phyloP scores from a whole-genome alignment of 2,113 vertebrate genomes.

The Apistogramma diplotaenia region DNA sequence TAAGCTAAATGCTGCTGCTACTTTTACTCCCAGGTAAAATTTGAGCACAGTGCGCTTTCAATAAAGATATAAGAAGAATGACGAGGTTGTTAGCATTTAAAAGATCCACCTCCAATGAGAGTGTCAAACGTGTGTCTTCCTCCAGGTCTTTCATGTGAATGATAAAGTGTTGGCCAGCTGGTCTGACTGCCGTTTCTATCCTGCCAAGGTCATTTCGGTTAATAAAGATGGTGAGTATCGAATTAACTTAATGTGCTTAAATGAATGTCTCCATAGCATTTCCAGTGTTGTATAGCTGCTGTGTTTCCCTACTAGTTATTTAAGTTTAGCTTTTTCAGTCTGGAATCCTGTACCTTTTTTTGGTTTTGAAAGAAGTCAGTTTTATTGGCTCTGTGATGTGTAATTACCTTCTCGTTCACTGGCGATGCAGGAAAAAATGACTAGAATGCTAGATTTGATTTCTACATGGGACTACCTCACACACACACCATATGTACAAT shows the following conservation, averaged over 20 bases:
- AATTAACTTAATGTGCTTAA: background rate
- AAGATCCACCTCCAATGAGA: background rate
- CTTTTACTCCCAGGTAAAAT: background rate
- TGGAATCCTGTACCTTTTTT: background rate
- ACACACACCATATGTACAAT: background rate
- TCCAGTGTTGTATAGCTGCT: background rate
- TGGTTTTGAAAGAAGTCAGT: background rate
- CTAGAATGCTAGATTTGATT: background rate
- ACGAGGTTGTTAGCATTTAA: background rate
- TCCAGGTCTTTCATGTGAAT: constrained; percentile 90
- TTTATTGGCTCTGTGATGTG: background rate
- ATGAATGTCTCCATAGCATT: background rate
- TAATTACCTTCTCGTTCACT: background rate
- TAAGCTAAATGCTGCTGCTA: background rate
- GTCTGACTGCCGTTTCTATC: constrained; percentile 98
- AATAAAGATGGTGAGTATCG: constrained; percentile 91
- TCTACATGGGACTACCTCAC: background rate
- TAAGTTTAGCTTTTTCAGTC: background rate
- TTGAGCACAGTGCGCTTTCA: background rate
- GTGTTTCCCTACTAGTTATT: background rate
- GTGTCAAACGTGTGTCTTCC: background rate
- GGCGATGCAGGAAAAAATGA: background rate
- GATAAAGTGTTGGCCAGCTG: constrained; percentile 96
- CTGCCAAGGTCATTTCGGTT: constrained; percentile 91
- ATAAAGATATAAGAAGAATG: background rate